Base-by-base conservation (phyloP, 2,113 vertebrate species). In the Mesocricetus auratus region DNA sequence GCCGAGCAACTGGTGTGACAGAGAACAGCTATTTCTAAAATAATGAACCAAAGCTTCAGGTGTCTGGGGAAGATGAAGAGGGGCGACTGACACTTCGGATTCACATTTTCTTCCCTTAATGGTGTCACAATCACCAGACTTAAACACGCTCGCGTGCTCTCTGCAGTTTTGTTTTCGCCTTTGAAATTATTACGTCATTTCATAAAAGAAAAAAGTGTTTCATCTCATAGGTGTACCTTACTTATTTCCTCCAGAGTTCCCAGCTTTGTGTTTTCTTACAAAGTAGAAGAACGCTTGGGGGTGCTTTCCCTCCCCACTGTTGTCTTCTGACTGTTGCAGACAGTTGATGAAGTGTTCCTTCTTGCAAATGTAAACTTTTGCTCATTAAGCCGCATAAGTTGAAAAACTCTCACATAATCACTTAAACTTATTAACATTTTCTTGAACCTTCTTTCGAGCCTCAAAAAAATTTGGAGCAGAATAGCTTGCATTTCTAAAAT, bases 111-210 rank as follows among this genome's bases (percentile, higher is more conserved):
- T 89, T 89, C 94, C 89, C 94, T 92, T 71, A 60, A 53, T 22
- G 50, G 90, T 95, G 64, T 86, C 36, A 39, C 50, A 73, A 95
- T 85, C 66, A 86, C 86, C 88, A 77, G 73, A 87, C 75, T 92
- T 95, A 95, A 90, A 88, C 82, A 81, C 88, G 81, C 69, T 69
- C 68, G 7, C 60, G 75, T 90, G 47, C 66, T 77, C 66, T 47
- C 64, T 79, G 64, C 90, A 56, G 86, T 39, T 64, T 33, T 31
- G 33, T 75, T 81, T 96, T 92, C 26, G 13, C 42, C 56, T 77
- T 79, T 90, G 89, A 95, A 96, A 88, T 58, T 94, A 73, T 62
- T 86, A 90, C 93, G 62, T 75, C 58, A 90, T 97, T 95, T 91
- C 90, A 85, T 88, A 69, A 62, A 31, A 64, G 7, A 31, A 64